These are phyloP conservation scores for Plagodis dolabraria DNA, from an alignment of 2,888 invertebrate genomes.

Conservation along the genomic window DNA sequence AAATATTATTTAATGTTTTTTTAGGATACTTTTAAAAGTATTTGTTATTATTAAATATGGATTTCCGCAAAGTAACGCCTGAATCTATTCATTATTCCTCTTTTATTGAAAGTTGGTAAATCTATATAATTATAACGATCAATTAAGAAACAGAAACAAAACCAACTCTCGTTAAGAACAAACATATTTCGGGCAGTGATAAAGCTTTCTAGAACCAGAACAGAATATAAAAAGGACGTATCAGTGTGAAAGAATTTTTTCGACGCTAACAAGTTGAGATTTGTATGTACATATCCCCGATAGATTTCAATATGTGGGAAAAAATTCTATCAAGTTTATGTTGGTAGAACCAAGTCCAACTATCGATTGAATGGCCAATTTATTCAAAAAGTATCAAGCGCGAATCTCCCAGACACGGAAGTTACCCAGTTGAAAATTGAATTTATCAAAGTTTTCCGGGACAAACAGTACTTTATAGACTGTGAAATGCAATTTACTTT, in stretches of 20 bases:
- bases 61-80: too few species aligned
- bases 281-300: conserved; percentile 1
- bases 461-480: conserved; percentile 81
- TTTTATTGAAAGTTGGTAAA: too few species aligned
- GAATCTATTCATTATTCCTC: too few species aligned
- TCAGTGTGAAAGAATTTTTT: conserved; percentile 38
- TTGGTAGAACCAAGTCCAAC: conserved; percentile 51
- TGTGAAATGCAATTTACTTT: conserved; percentile 80
- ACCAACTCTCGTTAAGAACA: background rate
- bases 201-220: background rate
- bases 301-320: conserved; percentile 24
- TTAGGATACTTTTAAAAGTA: too few species aligned
- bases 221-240: conserved; percentile 32
- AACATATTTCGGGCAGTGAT: conserved; percentile 6
- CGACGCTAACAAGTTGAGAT: conserved; percentile 48
- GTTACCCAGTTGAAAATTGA: conserved; percentile 78
- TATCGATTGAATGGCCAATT: conserved; percentile 74
- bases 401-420: conserved; percentile 75
- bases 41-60: too few species aligned
- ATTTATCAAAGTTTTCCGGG: conserved; percentile 80
- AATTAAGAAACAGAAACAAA: background rate
- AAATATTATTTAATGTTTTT: too few species aligned
- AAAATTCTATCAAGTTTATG: conserved; percentile 28
- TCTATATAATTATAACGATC: too few species aligned
- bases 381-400: conserved; percentile 80